Evolutionary conservation across 2,113 vertebrate species (phyloP), one percentile per base, ranked within the genome.

Genomic region (Heloderma charlesbogerti): DNA sequence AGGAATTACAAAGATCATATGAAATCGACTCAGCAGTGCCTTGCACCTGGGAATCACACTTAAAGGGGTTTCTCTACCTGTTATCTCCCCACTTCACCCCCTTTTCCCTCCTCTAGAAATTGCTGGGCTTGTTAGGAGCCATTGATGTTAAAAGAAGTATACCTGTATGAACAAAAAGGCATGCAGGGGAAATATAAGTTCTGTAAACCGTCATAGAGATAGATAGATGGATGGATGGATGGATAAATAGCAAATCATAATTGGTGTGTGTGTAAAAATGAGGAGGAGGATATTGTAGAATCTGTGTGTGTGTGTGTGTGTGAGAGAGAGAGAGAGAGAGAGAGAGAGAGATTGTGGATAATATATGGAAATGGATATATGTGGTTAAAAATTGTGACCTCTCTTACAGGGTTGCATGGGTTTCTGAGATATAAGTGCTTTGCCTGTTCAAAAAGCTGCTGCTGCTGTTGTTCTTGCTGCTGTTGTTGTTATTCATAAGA

Each of bases 1-100:
- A 63, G 91, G 93, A 82, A 57, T 96, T 94, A 87, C 48, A 94
- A 90, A 94, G 94, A 94, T 95, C 72, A 34, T 91, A 81, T 72
- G 31, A 96, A 96, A 94, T 94, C 86, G 83, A 91, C 92, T 1
- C 92, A 88, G 95, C 87, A 0, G 86, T 4, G 0, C 54, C 51
- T 25, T 93, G 43, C 88, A 90, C 94, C 80, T 86, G 93, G 88
- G 93, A 95, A 91, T 91, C 71, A 91, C n/a, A 8, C 91, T 0
- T 88, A 43, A 78, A 0, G 83, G 84, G 16, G 10, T 29, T 40
- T 69, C 10, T 45, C 78, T 86, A 15, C 66, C 43, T 79, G 63
- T 45, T 22, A 13, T 22, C 29, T 67, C 4, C 6, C 0, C 1
- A 8, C 3, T 2, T 51, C 37, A 43, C 48, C 9, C 66, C 2